Evolutionary conservation across 2,797 vertebrate genomes (phyloP), one percentile per base, ranked within the genome.

Genomic region (Aplochiton taeniatus): DNA sequence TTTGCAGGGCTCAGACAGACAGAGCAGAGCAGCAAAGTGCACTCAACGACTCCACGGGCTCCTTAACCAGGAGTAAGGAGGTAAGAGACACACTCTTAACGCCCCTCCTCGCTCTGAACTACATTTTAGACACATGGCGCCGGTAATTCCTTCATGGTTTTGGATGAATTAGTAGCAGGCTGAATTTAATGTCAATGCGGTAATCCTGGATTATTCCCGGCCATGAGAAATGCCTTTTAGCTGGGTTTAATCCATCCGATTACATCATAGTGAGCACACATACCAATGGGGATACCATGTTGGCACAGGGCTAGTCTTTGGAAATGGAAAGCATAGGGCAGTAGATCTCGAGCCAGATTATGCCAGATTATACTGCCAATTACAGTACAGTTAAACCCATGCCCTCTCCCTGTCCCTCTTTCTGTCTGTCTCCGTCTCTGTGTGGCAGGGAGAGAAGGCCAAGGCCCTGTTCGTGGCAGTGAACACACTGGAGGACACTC

Each of bases 401-500:
- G 42, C 17, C 54, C n/a, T 19, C n/a, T 57, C 19, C 13, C 12
- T 16, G 11, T 53, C 50, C 45, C 6, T 71, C 9, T 56, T 43
- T 44, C 20, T 58, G 16, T 57, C 12, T 42, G 20, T 31, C 42
- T 72, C 17, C 64, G n/a, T 55, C 55, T 4, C 55, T 58, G 52
- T 71, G 17, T 57, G 58, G 73, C 11, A 4, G 4, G 18, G 20
- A 31, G 11, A 18, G 17, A 44, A 51, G 2, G 66, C 13, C 56
- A 8, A 68, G 48, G 61, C 55, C 17, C 9, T 65, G 12, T 78
- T 46, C 43, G 42, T n/a, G 18, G n/a, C 41, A 5, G 91, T 98
- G 64, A 95, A 92, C 67, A 93, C 94, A 51, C 79, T 98, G 71
- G 97, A 98, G 81, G 97, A 99, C 55, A 96, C 96, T 1, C 97